Conservation (phyloP, 2,797 vertebrate genomes). For the Taeniopygia guttata region DNA sequence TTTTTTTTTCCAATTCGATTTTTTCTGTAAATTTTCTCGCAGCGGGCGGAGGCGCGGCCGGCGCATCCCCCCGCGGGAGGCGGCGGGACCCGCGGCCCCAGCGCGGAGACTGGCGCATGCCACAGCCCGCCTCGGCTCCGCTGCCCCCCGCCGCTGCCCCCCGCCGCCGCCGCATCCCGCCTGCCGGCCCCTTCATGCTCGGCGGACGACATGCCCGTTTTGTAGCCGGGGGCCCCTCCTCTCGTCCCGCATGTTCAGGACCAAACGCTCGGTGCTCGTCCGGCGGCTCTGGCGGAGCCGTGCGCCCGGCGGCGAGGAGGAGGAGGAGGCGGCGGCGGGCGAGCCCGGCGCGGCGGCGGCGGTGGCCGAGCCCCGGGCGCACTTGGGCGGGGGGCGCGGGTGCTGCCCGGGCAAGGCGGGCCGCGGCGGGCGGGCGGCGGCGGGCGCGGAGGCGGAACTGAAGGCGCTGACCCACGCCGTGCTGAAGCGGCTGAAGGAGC, state of each 20-base stretch:
- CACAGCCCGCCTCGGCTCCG: conserved; percentile 72
- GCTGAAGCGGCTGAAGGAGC: conserved; percentile 82
- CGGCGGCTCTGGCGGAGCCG: conserved; percentile 98
- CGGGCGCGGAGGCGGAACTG: conserved; percentile 88
- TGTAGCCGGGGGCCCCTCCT: conserved; percentile 84
- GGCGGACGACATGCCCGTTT: conserved; percentile 96
- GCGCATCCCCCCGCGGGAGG: conserved; percentile 6
- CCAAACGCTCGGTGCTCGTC: conserved; percentile 98
- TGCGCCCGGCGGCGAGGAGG: conserved; percentile 90
- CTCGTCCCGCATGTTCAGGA: conserved; percentile 98
- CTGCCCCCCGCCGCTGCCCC: conserved; percentile 51
- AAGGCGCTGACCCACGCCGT: conserved; percentile 72
- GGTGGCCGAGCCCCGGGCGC: conserved; percentile 77
- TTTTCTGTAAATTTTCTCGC: too few relatives aligned
- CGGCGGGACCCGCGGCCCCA: background rate
- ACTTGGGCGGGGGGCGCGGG: conserved; percentile 14
- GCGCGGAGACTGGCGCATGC: conserved; percentile 89
- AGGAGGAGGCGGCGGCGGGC: conserved; percentile 69
- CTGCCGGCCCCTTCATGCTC: conserved; percentile 97
- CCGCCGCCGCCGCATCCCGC: conserved; percentile 83
- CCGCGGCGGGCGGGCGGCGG: conserved; percentile 82
- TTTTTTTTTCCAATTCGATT: too few relatives aligned
- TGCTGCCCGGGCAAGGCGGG: conserved; percentile 91
- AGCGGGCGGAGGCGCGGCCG: background rate
- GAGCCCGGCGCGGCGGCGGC: background rate